phyloP scores from a whole-genome alignment of 1,140 invertebrate genomes.

The Bradysia coprophila region DNA sequence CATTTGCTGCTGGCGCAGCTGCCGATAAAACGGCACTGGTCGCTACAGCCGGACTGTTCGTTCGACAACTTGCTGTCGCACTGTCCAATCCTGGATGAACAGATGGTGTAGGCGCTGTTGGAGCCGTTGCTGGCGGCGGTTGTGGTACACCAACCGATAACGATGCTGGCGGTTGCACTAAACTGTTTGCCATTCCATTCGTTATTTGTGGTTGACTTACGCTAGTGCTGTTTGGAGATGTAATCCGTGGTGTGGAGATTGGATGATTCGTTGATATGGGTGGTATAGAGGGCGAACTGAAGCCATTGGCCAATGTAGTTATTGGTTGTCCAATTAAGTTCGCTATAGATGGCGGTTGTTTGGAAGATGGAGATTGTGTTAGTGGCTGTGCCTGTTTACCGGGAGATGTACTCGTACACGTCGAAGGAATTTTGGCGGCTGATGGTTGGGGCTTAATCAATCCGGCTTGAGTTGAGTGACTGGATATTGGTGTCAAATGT shows the following conservation, averaged over 20 bases:
- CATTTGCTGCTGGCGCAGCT: conserved; percentile 22
- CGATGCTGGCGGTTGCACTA: conserved; percentile 7
- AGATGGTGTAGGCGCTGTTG: conserved; percentile 9
- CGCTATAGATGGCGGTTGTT: background rate
- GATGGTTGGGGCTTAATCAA: conserved; percentile 3
- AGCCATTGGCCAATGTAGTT: conserved; percentile 4
- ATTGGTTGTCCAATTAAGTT: conserved; percentile 3
- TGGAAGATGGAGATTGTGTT: conserved; percentile 1
- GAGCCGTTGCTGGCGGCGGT: conserved; percentile 5
- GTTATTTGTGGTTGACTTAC: conserved; percentile 1
- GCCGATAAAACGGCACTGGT: conserved; percentile 27
- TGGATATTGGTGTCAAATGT: conserved; percentile 11
- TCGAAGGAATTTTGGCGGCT: conserved; percentile 5
- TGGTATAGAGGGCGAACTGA: conserved; percentile 3
- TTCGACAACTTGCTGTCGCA: conserved; percentile 12
- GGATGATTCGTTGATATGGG: conserved; percentile 3
- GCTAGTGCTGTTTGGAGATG: conserved; percentile 3
- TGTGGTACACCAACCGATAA: conserved; percentile 7
- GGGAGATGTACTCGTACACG: conserved; percentile 7
- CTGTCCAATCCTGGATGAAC: conserved; percentile 14
- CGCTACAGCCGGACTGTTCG: conserved; percentile 25
- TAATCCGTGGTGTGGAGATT: conserved; percentile 2
- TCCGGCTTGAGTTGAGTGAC: conserved; percentile 5
- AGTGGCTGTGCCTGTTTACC: conserved; percentile 6
- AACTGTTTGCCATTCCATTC: background rate